A percentile compares a stretch with the other conserved stretches of the same genome.
phyloP scores from a whole-genome alignment of 2,888 invertebrate species.

The Harmothoe impar region DNA sequence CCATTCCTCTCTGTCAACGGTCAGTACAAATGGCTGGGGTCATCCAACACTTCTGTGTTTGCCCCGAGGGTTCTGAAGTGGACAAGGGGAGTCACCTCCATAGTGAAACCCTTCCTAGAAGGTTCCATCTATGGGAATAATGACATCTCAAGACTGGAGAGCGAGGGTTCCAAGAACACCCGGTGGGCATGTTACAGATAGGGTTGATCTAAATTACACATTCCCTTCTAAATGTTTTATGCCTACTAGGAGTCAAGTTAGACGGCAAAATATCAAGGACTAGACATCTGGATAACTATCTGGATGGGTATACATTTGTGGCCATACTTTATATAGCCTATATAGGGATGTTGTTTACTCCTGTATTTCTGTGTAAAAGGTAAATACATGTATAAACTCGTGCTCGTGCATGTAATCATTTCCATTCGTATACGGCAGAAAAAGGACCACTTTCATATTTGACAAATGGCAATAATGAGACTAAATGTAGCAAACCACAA shows the following conservation, averaged over 20 bases:
- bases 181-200: not conserved
- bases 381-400: too few species aligned
- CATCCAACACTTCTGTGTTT: not conserved
- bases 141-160: not conserved
- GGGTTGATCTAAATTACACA: not conserved
- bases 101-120: not conserved
- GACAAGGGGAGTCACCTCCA: not conserved
- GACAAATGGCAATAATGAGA: too few species aligned
- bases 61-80: not conserved
- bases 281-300: too few species aligned
- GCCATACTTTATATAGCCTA: not conserved
- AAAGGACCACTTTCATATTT: too few species aligned
- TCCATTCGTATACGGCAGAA: too few species aligned
- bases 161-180: not conserved
- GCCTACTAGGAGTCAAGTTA: not conserved
- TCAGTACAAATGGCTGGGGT: not conserved
- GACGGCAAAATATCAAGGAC: not conserved
- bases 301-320: too few species aligned
- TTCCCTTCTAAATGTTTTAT: conserved; percentile 1
- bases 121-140: not conserved
- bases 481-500: too few species aligned
- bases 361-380: not conserved
- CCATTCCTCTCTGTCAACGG: too few species aligned
- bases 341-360: not conserved
- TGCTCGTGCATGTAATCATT: too few species aligned